Conservation (phyloP, 2,888 invertebrate species). For the Drosophila rellima region DNA sequence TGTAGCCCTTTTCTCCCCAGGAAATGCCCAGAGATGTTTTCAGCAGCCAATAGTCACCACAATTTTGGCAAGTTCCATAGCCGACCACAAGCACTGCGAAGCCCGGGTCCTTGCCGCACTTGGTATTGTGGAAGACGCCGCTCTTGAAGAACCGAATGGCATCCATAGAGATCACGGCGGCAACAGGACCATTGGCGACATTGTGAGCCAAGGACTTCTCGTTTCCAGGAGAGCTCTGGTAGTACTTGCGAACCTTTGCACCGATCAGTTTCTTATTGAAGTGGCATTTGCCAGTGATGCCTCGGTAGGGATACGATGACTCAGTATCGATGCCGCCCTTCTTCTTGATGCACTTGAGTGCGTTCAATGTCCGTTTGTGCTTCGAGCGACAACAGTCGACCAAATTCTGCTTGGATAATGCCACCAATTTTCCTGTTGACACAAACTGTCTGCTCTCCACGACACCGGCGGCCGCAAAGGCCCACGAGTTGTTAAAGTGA, state of each 20-base stretch:
- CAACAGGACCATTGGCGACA: constrained; percentile 30
- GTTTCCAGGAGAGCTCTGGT: background rate
- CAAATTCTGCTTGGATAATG: constrained; percentile 33
- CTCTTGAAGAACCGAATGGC: constrained; percentile 17
- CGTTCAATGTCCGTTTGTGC: background rate
- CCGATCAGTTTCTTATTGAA: background rate
- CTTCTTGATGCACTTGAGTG: constrained; percentile 27
- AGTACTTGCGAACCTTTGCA: constrained; percentile 11
- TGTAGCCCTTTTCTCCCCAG: constrained; percentile 41
- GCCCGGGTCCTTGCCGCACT: background rate
- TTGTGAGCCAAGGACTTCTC: constrained; percentile 11
- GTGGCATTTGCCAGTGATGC: background rate
- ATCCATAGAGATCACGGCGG: constrained; percentile 28
- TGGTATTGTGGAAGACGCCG: constrained; percentile 15
- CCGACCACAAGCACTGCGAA: constrained; percentile 39
- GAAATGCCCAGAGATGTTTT: constrained; percentile 32
- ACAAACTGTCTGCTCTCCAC: constrained; percentile 33
- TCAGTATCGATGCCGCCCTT: constrained; percentile 33
- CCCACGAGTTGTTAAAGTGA: constrained; percentile 43
- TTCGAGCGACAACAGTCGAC: constrained; percentile 32
- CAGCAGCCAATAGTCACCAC: constrained; percentile 37
- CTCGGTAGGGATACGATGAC: constrained; percentile 32
- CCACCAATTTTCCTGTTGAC: constrained; percentile 10
- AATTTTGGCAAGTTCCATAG: constrained; percentile 3
- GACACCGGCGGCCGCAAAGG: constrained; percentile 34